phyloP scores from a whole-genome alignment of 2,797 vertebrate genomes.

The Lepidocolaptes lacrymiger region DNA sequence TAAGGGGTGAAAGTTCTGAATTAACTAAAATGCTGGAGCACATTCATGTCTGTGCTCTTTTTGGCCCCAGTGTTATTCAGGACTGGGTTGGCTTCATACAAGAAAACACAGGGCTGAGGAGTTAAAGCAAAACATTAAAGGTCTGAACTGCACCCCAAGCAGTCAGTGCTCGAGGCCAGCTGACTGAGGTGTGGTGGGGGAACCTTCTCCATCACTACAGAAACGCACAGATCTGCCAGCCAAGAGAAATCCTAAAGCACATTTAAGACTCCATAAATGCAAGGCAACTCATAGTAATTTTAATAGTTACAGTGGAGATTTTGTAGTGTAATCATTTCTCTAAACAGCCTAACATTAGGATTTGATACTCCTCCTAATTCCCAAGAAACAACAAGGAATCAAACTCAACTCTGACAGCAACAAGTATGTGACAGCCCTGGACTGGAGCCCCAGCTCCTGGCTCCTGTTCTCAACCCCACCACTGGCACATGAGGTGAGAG shows the following conservation, averaged over 20 bases:
- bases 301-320: background rate
- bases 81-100: background rate
- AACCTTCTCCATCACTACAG: background rate
- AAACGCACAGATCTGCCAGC: background rate
- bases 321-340: background rate
- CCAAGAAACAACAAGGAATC: constrained; percentile 53
- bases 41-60: background rate
- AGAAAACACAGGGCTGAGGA: background rate
- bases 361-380: accelerated
- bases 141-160: background rate
- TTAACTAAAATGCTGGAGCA: background rate
- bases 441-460: background rate
- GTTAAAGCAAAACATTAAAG: background rate
- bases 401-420: background rate
- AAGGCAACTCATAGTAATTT: background rate
- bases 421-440: background rate
- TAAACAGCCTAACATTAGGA: background rate
- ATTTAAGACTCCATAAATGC: background rate
- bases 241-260: background rate
- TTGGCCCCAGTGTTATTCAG: background rate
- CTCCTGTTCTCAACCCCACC: background rate
- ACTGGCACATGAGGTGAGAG: background rate
- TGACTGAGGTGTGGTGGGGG: background rate
- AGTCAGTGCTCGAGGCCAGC: background rate
- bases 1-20: background rate